Evolutionary conservation across 2,113 vertebrate species (phyloP), one percentile per base, ranked within the genome.

Genomic region (Perca schrenkii): DNA sequence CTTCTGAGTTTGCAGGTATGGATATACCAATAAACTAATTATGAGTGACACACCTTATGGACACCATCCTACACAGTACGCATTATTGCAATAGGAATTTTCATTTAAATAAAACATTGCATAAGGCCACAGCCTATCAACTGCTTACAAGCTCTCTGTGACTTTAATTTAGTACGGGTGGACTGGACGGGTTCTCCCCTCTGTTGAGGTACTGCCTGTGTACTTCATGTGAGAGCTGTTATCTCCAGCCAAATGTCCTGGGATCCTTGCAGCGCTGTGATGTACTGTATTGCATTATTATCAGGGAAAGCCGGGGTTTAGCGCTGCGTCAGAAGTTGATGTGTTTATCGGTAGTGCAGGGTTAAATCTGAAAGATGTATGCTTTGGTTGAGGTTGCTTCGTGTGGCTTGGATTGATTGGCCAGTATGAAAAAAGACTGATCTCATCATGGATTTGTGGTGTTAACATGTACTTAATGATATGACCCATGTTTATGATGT

Each of bases 211-310:
- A 34, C 13, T 0, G 60, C 50, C 50, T 57, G 54, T 79, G 40
- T 63, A 53, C 31, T 56, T 76, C 17, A 50, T 7, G 8, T 71
- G 52, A 52, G 15, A 47, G 28, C 46, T 72, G 77, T 56, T 58
- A 83, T 70, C 63, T 69, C 34, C 49, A 53, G 69, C 77, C 88
- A 65, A 90, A 67, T 86, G 54, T 74, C 63, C 34, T 40, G 58
- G 63, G 72, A 58, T 80, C 40, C 54, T 36, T n/a, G 67, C 67
- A 50, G 60, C 8, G 21, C 82, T 66, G 34, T 74, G 58, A 31
- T 66, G 66, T 71, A 56, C 70, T 66, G 47, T 60, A 8, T 61
- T 74, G 43, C n/a, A 16, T 83, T 68, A 53, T 81, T 60, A 61
- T 76, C 56, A 54, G 31, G n/a, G 46, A 36, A 46, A 36, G 54